phyloP scores from a whole-genome alignment of 2,797 vertebrate species.

The Lagorchestes hirsutus region DNA sequence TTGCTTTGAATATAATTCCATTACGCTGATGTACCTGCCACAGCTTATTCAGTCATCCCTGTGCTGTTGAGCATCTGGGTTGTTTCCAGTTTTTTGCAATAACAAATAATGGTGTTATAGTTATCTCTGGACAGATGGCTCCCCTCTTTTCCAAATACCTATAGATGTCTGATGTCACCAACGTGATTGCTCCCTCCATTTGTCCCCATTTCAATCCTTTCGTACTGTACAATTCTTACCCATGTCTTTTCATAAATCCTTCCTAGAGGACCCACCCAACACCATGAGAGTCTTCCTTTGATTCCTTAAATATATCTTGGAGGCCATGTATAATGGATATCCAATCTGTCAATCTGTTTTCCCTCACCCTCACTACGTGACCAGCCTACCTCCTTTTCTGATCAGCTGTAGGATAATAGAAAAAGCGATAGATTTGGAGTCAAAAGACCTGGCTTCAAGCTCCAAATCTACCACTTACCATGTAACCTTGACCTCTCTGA shows the following conservation, averaged over 20 bases:
- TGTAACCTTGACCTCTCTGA: background rate
- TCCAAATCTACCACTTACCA: background rate
- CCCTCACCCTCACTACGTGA: background rate
- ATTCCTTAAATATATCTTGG: background rate
- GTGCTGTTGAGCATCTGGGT: background rate
- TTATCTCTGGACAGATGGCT: background rate
- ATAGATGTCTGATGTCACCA: background rate
- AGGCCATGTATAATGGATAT: background rate
- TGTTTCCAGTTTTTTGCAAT: background rate
- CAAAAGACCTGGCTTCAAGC: background rate
- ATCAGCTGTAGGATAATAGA: background rate
- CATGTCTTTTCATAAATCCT: background rate
- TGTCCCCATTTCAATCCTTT: background rate
- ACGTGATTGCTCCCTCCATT: background rate
- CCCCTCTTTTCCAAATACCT: background rate
- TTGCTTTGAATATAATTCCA: background rate
- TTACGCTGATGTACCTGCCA: background rate
- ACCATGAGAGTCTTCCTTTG: background rate
- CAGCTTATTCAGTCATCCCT: background rate
- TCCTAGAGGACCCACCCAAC: background rate
- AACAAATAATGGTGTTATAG: background rate
- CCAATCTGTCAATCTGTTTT: background rate
- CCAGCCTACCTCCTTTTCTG: background rate
- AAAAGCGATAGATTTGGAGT: background rate
- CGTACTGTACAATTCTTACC: background rate